Evolutionary conservation across 2,888 invertebrate genomes (phyloP).

Genomic region (Drosophila limbata): DNA sequence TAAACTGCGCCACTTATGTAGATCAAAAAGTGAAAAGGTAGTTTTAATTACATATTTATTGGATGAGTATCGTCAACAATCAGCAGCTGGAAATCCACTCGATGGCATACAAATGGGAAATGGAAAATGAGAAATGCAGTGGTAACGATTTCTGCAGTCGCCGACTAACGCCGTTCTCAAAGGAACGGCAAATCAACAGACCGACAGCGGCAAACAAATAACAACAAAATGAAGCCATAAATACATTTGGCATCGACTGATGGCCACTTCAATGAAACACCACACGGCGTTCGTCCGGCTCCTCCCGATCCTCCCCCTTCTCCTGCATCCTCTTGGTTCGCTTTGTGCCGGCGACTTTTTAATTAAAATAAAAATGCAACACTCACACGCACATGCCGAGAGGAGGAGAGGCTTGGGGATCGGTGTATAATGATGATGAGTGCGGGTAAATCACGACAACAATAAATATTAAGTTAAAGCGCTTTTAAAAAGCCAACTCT

Average conservation of each 20-base stretch:
- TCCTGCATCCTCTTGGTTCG: conserved; percentile 45
- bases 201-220: conserved; percentile 44
- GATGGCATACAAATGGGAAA: conserved; percentile 17
- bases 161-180: conserved; percentile 37
- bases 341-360: conserved; percentile 73
- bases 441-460: conserved; percentile 69
- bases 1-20: not conserved
- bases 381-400: conserved; percentile 50
- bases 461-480: conserved; percentile 78
- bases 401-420: not conserved
- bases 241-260: conserved; percentile 71
- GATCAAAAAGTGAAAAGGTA: not conserved
- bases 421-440: conserved; percentile 45
- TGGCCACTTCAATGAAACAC: conserved; percentile 67
- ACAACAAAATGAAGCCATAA: conserved; percentile 73
- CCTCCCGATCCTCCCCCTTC: not conserved
- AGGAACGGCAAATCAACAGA: conserved; percentile 54
- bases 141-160: conserved; percentile 25
- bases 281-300: conserved; percentile 1
- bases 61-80: conserved; percentile 30
- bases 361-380: conserved; percentile 76
- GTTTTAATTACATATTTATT: conserved; percentile 41
- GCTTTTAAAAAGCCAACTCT: conserved; percentile 66
- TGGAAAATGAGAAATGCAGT: conserved; percentile 13
- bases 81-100: conserved; percentile 33